Conservation (phyloP, 2,113 vertebrate species). For the Dromiciops gliroides region DNA sequence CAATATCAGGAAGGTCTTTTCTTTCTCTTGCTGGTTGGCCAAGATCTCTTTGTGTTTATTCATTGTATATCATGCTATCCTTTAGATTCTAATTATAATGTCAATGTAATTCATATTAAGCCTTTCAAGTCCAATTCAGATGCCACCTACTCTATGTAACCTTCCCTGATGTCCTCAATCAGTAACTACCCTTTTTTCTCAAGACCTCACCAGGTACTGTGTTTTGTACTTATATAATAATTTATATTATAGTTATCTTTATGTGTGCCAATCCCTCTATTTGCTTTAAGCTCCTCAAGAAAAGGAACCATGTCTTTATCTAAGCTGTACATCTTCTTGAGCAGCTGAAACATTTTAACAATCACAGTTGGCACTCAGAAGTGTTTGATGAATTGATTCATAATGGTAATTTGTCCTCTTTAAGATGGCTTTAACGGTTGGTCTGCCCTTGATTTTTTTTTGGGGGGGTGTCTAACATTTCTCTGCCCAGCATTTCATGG, state of each 20-base stretch:
- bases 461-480: background rate
- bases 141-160: too few species aligned
- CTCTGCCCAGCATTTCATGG: background rate
- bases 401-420: background rate
- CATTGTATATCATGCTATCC: too few species aligned
- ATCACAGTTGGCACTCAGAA: background rate
- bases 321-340: background rate
- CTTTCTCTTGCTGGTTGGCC: too few species aligned
- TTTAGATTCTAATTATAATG: too few species aligned
- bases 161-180: too few species aligned
- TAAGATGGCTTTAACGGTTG: background rate
- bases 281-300: background rate
- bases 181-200: too few species aligned
- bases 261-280: background rate
- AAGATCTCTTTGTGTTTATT: too few species aligned
- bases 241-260: background rate
- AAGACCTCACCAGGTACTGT: background rate
- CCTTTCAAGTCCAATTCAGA: too few species aligned
- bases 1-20: too few species aligned
- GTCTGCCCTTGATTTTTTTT: background rate
- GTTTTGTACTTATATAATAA: background rate
- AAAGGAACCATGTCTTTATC: background rate
- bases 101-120: too few species aligned
- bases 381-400: background rate
- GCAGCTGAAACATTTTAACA: background rate